Percentiles rank a stretch among this genome's conserved stretches.
These are phyloP conservation scores for Ciconia maguari DNA, from an alignment of 2,113 vertebrate genomes.

Conservation along the genomic window DNA sequence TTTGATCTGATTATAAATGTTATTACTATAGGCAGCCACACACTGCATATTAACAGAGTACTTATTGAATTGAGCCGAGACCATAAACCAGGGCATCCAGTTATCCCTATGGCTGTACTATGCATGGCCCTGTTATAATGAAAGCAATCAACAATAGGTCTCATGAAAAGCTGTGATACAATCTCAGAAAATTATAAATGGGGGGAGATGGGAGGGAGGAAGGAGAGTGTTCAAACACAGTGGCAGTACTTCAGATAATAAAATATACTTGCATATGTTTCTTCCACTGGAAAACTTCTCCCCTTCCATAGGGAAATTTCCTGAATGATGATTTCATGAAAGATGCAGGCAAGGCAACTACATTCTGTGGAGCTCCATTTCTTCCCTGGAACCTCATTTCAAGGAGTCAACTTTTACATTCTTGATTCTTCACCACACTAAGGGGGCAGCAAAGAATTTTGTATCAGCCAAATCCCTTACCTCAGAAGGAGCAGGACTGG, in stretches of 20 bases:
- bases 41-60: background rate
- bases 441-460: background rate
- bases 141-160: background rate
- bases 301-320: background rate
- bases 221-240: background rate
- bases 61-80: background rate
- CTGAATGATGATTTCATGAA: background rate
- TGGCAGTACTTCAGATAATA: background rate
- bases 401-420: background rate
- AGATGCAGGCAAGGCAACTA: background rate
- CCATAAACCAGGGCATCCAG: background rate
- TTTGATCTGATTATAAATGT: background rate
- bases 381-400: background rate
- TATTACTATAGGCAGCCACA: background rate
- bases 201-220: fast-evolving
- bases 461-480: background rate
- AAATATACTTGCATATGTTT: background rate
- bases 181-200: background rate
- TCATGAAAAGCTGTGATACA: background rate
- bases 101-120: background rate
- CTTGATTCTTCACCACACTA: background rate
- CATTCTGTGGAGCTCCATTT: background rate
- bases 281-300: background rate
- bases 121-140: background rate
- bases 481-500: background rate